These are phyloP conservation scores for Drosophila sucinea DNA, from an alignment of 1,140 invertebrate genomes.

Conservation along the genomic window DNA sequence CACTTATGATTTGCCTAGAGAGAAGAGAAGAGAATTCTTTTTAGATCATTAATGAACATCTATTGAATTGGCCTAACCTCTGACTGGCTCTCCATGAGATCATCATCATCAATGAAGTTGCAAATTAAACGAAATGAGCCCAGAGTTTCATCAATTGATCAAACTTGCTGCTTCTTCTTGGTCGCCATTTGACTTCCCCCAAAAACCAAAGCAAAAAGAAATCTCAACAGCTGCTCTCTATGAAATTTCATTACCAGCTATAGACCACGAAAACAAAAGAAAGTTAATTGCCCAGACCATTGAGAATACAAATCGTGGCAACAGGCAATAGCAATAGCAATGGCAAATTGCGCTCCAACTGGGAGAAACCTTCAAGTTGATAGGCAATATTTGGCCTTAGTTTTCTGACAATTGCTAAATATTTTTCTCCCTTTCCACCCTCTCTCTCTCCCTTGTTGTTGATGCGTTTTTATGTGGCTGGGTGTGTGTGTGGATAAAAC, in stretches of 20 bases:
- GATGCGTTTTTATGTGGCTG: constrained; percentile 5
- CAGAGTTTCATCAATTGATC: background rate
- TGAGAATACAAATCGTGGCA: constrained; percentile 26
- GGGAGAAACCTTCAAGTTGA: constrained; percentile 9
- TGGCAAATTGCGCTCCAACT: constrained; percentile 2
- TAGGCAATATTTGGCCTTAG: constrained; percentile 53
- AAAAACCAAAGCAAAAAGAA: constrained; percentile 5
- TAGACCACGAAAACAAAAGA: constrained; percentile 60
- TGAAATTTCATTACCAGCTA: constrained; percentile 56
- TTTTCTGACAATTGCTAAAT: constrained; percentile 38
- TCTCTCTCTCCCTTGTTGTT: background rate
- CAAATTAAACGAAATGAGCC: constrained; percentile 11
- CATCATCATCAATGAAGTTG: constrained; percentile 10
- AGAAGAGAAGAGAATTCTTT: constrained; percentile 28
- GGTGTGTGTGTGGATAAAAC: constrained; percentile 28
- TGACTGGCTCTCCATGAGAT: constrained; percentile 45
- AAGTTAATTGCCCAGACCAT: constrained; percentile 70
- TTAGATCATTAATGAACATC: constrained; percentile 60
- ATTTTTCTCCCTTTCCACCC: background rate
- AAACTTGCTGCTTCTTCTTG: background rate
- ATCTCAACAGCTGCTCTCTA: constrained; percentile 64
- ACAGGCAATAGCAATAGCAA: background rate
- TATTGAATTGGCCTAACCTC: constrained; percentile 58
- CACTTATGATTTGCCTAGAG: constrained; percentile 2
- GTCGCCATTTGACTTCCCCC: background rate